These are phyloP conservation scores for Cossypha heuglini DNA, from an alignment of 2,797 vertebrate genomes.

Conservation along the genomic window DNA sequence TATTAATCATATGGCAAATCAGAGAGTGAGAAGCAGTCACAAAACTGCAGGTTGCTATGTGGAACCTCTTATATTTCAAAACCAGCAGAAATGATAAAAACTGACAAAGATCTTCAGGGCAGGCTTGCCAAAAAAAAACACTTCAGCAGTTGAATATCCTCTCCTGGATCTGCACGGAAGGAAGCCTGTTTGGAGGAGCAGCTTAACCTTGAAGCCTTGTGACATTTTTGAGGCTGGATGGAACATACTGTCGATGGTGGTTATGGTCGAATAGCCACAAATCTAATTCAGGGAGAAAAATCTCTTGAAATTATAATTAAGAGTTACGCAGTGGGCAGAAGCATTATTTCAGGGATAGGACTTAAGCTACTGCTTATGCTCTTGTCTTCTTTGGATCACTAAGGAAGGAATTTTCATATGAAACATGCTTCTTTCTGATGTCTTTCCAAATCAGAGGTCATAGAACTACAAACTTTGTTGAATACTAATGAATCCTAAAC, in stretches of 20 bases:
- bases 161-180: background rate
- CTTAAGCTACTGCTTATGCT: background rate
- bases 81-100: background rate
- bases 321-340: background rate
- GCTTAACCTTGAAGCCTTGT: background rate
- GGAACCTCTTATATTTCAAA: conserved; percentile 28
- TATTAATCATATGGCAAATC: conserved; percentile 29
- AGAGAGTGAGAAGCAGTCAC: background rate
- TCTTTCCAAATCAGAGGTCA: background rate
- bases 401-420: background rate
- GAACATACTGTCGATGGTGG: fast-evolving
- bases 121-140: background rate
- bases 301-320: background rate
- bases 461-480: background rate
- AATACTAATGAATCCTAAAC: background rate
- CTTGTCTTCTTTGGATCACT: background rate
- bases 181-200: background rate
- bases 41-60: background rate
- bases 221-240: background rate
- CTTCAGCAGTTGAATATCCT: background rate
- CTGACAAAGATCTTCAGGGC: background rate
- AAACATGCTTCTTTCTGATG: background rate
- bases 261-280: background rate
- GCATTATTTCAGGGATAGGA: background rate
- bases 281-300: background rate